Percentiles rank a stretch among this genome's conserved stretches.
These are phyloP conservation scores for Oasisia sp. DNA, from an alignment of 2,888 invertebrate genomes.

Conservation along the genomic window DNA sequence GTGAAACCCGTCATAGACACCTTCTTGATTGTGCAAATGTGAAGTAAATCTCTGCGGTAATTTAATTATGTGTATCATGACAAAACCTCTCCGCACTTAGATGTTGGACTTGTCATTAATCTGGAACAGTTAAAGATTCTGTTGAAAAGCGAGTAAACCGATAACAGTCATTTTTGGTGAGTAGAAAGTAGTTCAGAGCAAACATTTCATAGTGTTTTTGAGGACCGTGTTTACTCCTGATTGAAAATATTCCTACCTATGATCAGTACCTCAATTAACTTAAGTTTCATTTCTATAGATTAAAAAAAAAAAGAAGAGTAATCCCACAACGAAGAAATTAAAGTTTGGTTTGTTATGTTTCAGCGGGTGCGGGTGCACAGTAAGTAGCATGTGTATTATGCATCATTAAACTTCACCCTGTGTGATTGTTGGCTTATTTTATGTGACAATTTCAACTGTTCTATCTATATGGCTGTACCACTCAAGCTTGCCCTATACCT, in stretches of 20 bases:
- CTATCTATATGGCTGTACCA: background rate
- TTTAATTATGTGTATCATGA: background rate
- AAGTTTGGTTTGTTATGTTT: background rate
- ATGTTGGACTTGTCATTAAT: background rate
- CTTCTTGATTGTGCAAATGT: background rate
- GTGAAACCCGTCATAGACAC: background rate
- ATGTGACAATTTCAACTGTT: background rate
- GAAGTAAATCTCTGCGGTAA: background rate
- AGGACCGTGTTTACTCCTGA: background rate
- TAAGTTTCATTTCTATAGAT: background rate
- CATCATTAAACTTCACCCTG: background rate
- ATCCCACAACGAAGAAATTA: background rate
- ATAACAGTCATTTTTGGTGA: too few species aligned
- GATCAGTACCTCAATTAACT: background rate
- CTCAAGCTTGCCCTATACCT: background rate
- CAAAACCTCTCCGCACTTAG: background rate
- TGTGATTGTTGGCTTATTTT: background rate
- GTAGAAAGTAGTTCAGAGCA: background rate
- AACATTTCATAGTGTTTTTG: background rate
- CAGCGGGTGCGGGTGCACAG: slow-evolving; percentile 17
- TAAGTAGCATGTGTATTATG: background rate
- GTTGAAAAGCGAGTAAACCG: background rate
- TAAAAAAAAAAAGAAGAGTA: background rate
- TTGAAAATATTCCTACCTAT: background rate
- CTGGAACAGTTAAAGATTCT: background rate